Base-by-base conservation (phyloP, 1,140 invertebrate species). In the Schlechtendalia chinensis region DNA sequence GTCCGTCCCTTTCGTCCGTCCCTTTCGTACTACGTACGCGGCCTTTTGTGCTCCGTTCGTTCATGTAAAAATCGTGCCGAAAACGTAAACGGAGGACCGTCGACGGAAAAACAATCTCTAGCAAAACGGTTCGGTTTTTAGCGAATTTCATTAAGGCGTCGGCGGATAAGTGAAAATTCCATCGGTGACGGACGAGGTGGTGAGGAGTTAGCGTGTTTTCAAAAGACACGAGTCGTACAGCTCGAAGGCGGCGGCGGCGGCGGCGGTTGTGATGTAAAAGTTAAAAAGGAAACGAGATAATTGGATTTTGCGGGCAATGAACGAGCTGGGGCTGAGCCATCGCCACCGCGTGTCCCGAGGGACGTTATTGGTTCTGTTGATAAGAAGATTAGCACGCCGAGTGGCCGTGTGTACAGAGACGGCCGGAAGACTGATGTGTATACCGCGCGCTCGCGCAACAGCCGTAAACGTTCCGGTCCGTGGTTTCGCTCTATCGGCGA, bases 231-330 rank as follows among this genome's bases (percentile, higher is more conserved):
- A 47, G 32, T 32, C 16, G 47, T 29, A 54, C 19, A 27, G 14
- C 10, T 45, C 11, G 32, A 17, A n/a, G 32, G 12, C 47, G 69
- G 11, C 8, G 14, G 12, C 47, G 22, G 22, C 24, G 47, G 47
- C 6, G 17, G n/a, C 16, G 39, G 75, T 61, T 24, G 75, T 27
- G 32, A 58, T 59, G 32, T 50, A 61, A 79, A 59, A 79, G 75
- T 79, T 79, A 79, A 79, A 79, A 79, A 79, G 75, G 75, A 79
- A 61, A 63, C 75, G 58, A 79, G 75, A 79, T 79, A 79, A 79
- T 79, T 79, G 75, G 75, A 79, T 79, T 79, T 79, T 63, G 58
- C 45, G 75, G 72, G 75, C 75, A 61, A 63, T 54, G 54, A 59
- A 27, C 58, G 75, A 27, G 45, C 58, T 39, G 58, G 59, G 45